Evolutionary conservation across 2,888 invertebrate genomes (phyloP).

Genomic region (Mimas tiliae): DNA sequence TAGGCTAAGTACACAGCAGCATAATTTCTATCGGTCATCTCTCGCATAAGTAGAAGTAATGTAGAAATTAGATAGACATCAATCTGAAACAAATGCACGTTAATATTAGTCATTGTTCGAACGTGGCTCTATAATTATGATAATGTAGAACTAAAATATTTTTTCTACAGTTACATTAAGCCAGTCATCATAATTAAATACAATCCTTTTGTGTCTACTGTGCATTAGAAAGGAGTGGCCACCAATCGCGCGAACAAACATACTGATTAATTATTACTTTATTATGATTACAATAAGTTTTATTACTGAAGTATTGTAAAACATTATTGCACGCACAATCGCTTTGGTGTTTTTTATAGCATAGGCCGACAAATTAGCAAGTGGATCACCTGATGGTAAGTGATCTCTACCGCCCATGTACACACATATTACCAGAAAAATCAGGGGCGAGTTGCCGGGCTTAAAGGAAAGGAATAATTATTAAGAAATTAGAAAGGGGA

Average conservation of each 20-base stretch:
- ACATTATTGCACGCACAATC: too few relatives aligned
- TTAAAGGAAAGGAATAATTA: too few relatives aligned
- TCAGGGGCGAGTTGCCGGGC: too few relatives aligned
- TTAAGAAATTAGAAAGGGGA: too few relatives aligned
- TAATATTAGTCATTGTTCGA: conserved; percentile 56
- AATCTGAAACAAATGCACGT: conserved; percentile 47
- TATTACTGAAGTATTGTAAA: background rate
- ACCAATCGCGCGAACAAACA: conserved; percentile 13
- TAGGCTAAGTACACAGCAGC: background rate
- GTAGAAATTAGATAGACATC: conserved; percentile 32
- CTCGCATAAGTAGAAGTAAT: conserved; percentile 36
- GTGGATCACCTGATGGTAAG: too few relatives aligned
- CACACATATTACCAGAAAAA: too few relatives aligned
- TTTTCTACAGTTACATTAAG: conserved; percentile 57
- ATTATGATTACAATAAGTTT: background rate
- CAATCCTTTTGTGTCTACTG: conserved; percentile 29
- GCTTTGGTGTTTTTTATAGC: too few relatives aligned
- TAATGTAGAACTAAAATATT: conserved; percentile 72
- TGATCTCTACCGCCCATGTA: too few relatives aligned
- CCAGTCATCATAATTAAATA: conserved; percentile 77
- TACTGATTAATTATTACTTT: conserved; percentile 12
- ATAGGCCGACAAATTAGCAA: too few relatives aligned
- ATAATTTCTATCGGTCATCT: conserved; percentile 6
- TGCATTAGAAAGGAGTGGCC: conserved; percentile 24
- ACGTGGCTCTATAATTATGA: conserved; percentile 68